Percentiles rank a stretch among this genome's conserved stretches.
These are phyloP conservation scores for Spodoptera litura DNA, from an alignment of 1,140 invertebrate species.

Conservation along the genomic window DNA sequence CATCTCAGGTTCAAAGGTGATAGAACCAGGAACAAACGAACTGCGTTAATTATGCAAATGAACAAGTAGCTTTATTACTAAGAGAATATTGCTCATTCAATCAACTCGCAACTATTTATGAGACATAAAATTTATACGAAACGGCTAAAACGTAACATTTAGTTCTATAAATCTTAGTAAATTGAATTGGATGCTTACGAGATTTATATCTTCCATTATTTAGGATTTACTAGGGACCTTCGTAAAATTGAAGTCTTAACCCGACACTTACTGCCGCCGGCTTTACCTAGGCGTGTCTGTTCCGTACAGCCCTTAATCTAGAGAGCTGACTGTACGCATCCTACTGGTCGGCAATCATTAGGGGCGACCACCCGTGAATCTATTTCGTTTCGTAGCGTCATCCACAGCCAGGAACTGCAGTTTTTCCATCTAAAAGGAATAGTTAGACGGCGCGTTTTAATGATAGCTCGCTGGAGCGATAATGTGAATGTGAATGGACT, in stretches of 20 bases:
- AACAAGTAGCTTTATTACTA: background rate
- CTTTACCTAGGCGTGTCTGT: background rate
- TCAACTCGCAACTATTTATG: conserved; percentile 7
- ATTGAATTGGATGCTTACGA: conserved; percentile 9
- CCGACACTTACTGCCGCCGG: conserved; percentile 23
- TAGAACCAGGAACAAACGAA: background rate
- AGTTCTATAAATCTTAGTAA: conserved; percentile 7
- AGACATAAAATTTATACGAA: conserved; percentile 9
- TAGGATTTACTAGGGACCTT: conserved; percentile 19
- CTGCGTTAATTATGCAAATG: conserved; percentile 21
- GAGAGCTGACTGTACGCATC: conserved; percentile 36
- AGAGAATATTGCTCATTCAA: background rate
- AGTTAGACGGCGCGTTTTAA: conserved; percentile 25
- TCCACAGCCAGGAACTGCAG: conserved; percentile 33
- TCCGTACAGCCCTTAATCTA: conserved; percentile 24
- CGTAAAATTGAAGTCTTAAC: conserved; percentile 19
- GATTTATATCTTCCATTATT: conserved; percentile 14
- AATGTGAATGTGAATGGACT: conserved; percentile 33
- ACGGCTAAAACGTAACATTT: conserved; percentile 7
- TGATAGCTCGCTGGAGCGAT: background rate
- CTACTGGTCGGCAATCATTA: conserved; percentile 48
- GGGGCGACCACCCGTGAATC: conserved; percentile 55
- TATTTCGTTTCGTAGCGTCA: conserved; percentile 51
- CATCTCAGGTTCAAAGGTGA: conserved; percentile 14
- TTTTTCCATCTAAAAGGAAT: conserved; percentile 41